These are phyloP conservation scores for Scrobipalpa atriplicella DNA, from an alignment of 2,888 invertebrate species.

Conservation along the genomic window DNA sequence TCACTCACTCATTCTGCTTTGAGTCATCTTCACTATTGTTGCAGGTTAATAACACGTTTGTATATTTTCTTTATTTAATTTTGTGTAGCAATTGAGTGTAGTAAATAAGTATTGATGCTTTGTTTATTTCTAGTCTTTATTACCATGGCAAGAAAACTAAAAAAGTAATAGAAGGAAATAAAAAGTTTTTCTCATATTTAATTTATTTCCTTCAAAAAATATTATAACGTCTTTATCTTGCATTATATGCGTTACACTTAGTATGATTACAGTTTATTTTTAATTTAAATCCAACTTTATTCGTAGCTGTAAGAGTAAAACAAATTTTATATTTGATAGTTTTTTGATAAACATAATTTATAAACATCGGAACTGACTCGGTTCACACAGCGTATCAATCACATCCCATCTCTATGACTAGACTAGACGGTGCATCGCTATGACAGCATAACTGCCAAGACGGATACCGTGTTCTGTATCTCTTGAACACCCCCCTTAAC, in stretches of 20 bases:
- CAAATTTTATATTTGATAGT: background rate
- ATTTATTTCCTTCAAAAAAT: too few relatives aligned
- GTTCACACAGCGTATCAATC: background rate
- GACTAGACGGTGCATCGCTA: constrained; percentile 24
- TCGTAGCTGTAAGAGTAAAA: background rate
- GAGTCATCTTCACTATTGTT: background rate
- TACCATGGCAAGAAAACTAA: too few relatives aligned
- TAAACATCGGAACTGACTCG: background rate
- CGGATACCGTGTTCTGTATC: constrained; percentile 26
- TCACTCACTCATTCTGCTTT: background rate
- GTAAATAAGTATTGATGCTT: too few relatives aligned
- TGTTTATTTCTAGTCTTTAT: too few relatives aligned
- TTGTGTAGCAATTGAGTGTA: too few relatives aligned
- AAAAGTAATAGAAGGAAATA: too few relatives aligned
- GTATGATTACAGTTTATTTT: too few relatives aligned
- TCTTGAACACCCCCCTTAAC: constrained; percentile 28
- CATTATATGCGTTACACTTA: too few relatives aligned
- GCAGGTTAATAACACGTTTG: background rate
- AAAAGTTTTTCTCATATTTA: too few relatives aligned
- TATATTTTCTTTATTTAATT: too few relatives aligned
- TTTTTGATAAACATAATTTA: background rate
- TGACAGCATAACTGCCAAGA: constrained; percentile 31
- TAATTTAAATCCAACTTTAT: too few relatives aligned
- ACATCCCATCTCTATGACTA: constrained; percentile 7
- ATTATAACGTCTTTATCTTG: too few relatives aligned